Base-by-base conservation (phyloP, 1,140 invertebrate species). In the Listronotus bonariensis region DNA sequence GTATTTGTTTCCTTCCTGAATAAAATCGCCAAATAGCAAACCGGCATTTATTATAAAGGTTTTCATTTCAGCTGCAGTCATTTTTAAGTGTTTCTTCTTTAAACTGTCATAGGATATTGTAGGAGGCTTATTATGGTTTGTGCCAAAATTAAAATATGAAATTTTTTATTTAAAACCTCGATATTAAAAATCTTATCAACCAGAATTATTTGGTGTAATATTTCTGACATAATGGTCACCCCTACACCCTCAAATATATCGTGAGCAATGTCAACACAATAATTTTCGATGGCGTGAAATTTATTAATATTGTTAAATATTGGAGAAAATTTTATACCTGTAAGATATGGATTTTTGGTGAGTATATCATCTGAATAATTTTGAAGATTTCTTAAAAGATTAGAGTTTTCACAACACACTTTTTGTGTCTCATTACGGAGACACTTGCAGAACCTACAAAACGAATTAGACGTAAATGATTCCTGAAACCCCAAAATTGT, bases 251-350 rank as follows among this genome's bases (percentile, higher is more conserved):
- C 49, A 52, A 52, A 52, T 10, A 52, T 31, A 34, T 52, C 49
- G n/a, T 52, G 49, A 8, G 15, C 15, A 12, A 52, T 34, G 31
- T 52, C 49, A n/a, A 52, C 49, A 26, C 7, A 20, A 12, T 31
- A 52, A 15, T 31, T 52, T 52, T 51, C 20, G 1, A 11, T 42
- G 6, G 52, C 58, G 40, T 61, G 46, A 43, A 61, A 61, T 26
- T 5, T 11, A n/a, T 40, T 1, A 2, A 61, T 12, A 11, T 36
- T 15, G 52, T 61, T 51, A 1, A 15, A 61, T 20, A 53, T 10
- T 3, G 9, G 40, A 6, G 1, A 1, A 11, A 26, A 10, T 43
- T 52, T 52, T 3, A 52, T 26, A 14, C 49, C 49, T 10, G 49
- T 52, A n/a, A 14, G 20, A 15, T n/a, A 52, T 12, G 8, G 10